Evolutionary conservation across 2,113 vertebrate species (phyloP), one percentile per base, ranked within the genome.

Genomic region (Phaethornis superciliosus): DNA sequence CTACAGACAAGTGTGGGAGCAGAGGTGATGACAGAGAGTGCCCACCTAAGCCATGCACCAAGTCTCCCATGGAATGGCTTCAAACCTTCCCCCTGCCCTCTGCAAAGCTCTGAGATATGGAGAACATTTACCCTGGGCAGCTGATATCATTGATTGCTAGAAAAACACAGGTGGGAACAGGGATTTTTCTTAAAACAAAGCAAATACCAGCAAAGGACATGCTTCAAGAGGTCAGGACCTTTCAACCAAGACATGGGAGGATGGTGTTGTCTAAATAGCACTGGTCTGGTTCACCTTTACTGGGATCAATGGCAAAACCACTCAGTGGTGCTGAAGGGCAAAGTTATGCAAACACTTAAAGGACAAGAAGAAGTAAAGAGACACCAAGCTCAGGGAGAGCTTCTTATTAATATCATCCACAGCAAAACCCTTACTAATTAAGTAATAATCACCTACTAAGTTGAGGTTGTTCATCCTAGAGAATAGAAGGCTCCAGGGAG

Each of bases 151-250:
- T 2, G 33, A 85, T 18, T 4, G 33, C 8, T 3, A 24, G 7
- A 22, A 27, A 65, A 83, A 44, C 58, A 19, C 15, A 21, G 23
- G 17, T 28, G 28, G 58, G 30, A 63, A 11, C 35, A 28, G 33
- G 59, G 82, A 69, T 47, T 59, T 46, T 12, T 17, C 19, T 23
- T 56, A 56, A 65, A 85, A 60, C 52, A 56, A 47, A 78, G 20
- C 52, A 81, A 90, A 81, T 37, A 10, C 15, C 80, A 93, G 20
- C 47, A 75, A 81, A 94, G 67, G 88, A 71, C 76, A 75, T 22
- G 26, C 12, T 69, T 47, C 21, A 65, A 63, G 27, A 76, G 56
- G 68, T 47, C 2, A 1, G 26, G 65, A 60, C 19, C n/a, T 56
- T 56, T 79, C 47, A 58, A 76, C 85, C 8, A 62, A n/a, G 63